These are phyloP conservation scores for Salpingus planirostris DNA, from an alignment of 2,888 invertebrate genomes.

Conservation along the genomic window DNA sequence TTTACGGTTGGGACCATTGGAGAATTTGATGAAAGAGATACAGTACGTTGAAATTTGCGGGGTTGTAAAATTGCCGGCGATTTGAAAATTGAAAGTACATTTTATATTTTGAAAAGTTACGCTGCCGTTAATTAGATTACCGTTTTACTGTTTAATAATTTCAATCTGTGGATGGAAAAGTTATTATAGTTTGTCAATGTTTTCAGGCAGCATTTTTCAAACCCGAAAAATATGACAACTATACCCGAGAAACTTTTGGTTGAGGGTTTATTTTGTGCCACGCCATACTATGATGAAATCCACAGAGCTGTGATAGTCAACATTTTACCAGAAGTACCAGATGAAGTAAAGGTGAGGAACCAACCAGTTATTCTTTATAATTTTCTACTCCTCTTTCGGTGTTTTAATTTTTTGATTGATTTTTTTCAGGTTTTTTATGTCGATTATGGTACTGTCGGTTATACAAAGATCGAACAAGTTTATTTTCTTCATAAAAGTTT, in stretches of 20 bases:
- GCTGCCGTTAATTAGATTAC: too few species aligned
- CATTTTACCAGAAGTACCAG: slow-evolving; percentile 35
- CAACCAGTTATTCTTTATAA: too few species aligned
- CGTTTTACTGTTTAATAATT: too few species aligned
- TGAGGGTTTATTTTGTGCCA: slow-evolving; percentile 44
- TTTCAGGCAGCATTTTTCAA: slow-evolving; percentile 17
- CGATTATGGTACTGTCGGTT: slow-evolving; percentile 50
- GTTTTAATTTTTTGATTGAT: too few species aligned
- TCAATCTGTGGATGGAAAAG: not conserved
- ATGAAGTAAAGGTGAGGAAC: slow-evolving; percentile 41
- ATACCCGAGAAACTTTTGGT: slow-evolving; percentile 21
- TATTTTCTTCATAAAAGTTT: slow-evolving; percentile 40
- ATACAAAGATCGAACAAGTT: slow-evolving; percentile 29
- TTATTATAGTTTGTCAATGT: too few species aligned
- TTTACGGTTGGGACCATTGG: slow-evolving; percentile 40
- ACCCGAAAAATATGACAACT: slow-evolving; percentile 10
- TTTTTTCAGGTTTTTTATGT: slow-evolving; percentile 45
- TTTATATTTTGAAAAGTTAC: too few species aligned
- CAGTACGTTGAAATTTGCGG: too few species aligned
- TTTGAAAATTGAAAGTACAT: too few species aligned
- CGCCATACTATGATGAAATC: slow-evolving; percentile 44
- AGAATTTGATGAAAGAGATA: slow-evolving; percentile 47
- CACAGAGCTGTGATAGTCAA: slow-evolving; percentile 46
- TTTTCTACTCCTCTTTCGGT: not conserved
- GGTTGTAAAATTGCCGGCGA: too few species aligned